Evolutionary conservation across 2,888 invertebrate genomes (phyloP).

Genomic region (Chalcosyrphus nemorum): DNA sequence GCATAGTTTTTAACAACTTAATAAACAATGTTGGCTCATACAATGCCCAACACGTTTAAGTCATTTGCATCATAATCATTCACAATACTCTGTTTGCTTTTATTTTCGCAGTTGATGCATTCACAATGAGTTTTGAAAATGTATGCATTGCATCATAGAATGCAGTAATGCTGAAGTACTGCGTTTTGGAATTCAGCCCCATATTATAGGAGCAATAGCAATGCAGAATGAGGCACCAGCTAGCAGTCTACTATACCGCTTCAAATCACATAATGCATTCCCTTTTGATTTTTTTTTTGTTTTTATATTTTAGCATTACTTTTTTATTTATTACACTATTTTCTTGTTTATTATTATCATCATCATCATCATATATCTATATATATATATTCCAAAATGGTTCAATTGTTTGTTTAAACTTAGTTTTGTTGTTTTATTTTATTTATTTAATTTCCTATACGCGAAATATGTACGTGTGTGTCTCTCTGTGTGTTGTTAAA

Average conservation of each 20-base stretch:
- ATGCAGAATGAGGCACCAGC: too few relatives aligned
- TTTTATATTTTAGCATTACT: constrained; percentile 58
- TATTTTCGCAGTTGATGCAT: too few relatives aligned
- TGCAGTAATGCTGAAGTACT: too few relatives aligned
- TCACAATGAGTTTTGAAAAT: too few relatives aligned
- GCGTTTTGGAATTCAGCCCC: background rate
- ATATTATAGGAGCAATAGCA: too few relatives aligned
- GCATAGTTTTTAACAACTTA: too few relatives aligned
- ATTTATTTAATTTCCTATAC: constrained; percentile 59
- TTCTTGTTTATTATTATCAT: constrained; percentile 54
- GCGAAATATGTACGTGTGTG: constrained; percentile 46
- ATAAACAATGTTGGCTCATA: too few relatives aligned
- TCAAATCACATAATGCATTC: constrained; percentile 30
- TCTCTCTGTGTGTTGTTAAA: constrained; percentile 33
- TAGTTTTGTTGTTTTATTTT: constrained; percentile 31
- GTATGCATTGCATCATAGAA: too few relatives aligned
- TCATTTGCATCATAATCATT: too few relatives aligned
- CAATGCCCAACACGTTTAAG: too few relatives aligned
- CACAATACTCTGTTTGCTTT: too few relatives aligned
- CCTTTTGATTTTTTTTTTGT: constrained; percentile 34
- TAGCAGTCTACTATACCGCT: background rate
- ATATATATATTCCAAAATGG: constrained; percentile 55
- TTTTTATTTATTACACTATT: constrained; percentile 56
- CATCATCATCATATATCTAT: constrained; percentile 54
- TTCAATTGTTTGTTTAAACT: constrained; percentile 37